phyloP scores from a whole-genome alignment of 2,888 invertebrate genomes.

The Pollenia amentaria region DNA sequence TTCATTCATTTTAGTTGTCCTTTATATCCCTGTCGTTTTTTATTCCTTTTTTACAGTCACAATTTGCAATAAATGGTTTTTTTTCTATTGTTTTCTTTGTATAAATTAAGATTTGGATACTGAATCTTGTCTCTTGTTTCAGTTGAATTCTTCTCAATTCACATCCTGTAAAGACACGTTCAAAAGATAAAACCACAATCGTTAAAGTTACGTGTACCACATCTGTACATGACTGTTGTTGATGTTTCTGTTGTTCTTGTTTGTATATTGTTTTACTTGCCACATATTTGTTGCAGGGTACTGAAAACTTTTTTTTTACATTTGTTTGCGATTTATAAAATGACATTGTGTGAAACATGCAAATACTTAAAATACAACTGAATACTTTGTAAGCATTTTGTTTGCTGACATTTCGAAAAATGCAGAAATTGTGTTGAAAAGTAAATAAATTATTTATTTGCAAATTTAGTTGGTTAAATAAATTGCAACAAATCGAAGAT shows the following conservation, averaged over 20 bases:
- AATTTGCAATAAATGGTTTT: slow-evolving; percentile 42
- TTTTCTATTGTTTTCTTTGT: background rate
- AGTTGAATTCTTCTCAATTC: background rate
- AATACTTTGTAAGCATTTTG: slow-evolving; percentile 46
- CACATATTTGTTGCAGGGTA: background rate
- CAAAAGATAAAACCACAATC: slow-evolving; percentile 58
- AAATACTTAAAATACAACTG: slow-evolving; percentile 41
- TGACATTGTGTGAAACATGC: slow-evolving; percentile 58
- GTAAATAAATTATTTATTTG: slow-evolving; percentile 1
- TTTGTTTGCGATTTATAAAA: slow-evolving; percentile 24
- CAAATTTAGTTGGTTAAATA: background rate
- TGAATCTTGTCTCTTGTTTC: slow-evolving; percentile 19
- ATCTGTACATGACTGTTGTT: slow-evolving; percentile 53
- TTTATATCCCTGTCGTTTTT: slow-evolving; percentile 5
- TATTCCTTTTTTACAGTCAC: background rate
- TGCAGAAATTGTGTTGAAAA: slow-evolving; percentile 15
- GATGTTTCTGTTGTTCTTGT: background rate
- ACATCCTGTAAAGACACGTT: slow-evolving; percentile 55
- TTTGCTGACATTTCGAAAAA: slow-evolving; percentile 54
- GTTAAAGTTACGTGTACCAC: slow-evolving; percentile 62
- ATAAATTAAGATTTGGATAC: slow-evolving; percentile 27
- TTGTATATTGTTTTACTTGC: background rate
- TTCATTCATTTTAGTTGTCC: slow-evolving; percentile 9
- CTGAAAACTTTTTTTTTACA: slow-evolving; percentile 44
- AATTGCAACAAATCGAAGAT: background rate